These are phyloP conservation scores for Egretta garzetta DNA, from an alignment of 2,113 vertebrate species.

Conservation along the genomic window DNA sequence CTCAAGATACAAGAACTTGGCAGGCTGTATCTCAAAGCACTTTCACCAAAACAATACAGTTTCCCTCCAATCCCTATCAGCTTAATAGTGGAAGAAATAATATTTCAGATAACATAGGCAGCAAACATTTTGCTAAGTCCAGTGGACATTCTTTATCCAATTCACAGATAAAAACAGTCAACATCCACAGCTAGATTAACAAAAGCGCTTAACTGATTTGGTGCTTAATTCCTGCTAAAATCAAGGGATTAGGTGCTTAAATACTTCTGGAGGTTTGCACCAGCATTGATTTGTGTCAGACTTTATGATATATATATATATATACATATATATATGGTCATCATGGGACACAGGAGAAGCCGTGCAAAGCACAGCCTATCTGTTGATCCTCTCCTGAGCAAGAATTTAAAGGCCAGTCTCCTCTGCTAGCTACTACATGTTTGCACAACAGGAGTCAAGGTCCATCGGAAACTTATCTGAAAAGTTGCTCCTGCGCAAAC, in stretches of 20 bases:
- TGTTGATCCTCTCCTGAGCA: neutral
- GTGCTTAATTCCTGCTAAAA: neutral
- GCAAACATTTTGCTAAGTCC: neutral
- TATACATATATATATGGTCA: neutral
- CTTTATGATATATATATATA: too few species aligned
- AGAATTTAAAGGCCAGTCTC: neutral
- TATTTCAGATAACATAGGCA: neutral
- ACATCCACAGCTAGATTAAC: neutral
- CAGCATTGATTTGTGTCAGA: neutral
- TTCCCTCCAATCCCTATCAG: conserved; percentile 20
- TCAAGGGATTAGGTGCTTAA: neutral
- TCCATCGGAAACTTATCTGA: conserved; percentile 49
- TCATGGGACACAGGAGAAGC: neutral
- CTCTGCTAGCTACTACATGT: neutral
- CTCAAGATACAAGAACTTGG: conserved; percentile 1
- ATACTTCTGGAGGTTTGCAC: neutral
- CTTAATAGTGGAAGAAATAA: neutral
- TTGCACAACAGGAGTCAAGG: conserved; percentile 63
- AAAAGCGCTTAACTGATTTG: neutral
- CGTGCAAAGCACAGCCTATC: neutral
- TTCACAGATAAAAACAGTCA: neutral
- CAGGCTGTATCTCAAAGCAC: neutral
- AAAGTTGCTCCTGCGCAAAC: conserved; percentile 9
- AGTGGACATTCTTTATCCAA: neutral
- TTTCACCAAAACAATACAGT: conserved; percentile 14